Evolutionary conservation across 2,113 vertebrate genomes (phyloP), one percentile per base, ranked within the genome.

Genomic region (Hippopotamus amphibius): DNA sequence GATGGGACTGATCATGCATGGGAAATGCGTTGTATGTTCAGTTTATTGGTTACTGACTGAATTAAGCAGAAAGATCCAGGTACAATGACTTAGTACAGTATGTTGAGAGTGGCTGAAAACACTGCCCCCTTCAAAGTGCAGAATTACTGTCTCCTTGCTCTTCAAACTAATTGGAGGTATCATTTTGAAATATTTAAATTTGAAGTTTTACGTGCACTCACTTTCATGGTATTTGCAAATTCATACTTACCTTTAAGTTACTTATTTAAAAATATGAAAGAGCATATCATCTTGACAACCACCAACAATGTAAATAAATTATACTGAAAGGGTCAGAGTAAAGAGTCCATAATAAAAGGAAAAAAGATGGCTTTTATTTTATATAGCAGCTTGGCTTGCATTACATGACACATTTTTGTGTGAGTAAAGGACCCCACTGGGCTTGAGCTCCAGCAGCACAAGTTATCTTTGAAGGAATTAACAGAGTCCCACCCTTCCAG

Each of bases 211-310:
- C 11, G 33, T 53, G 22, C 8, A 46, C n/a, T 87, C 9, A 14
- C 19, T 69, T 86, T 46, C 28, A 15, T 74, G 33, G 6, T 37
- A 55, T 46, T 93, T 93, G 11, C 53, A 94, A 93, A 94, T 63
- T 69, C 24, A 65, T 12, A 41, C 43, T 91, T 26, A 30, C 37
- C 28, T 90, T 53, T 43, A 65, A 26, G 11, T 93, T 87, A 10
- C 57, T 92, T 84, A 69, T 26, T 79, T 50, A 41, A 92, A 86
- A 95, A 95, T 61, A 48, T 7, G 26, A 63, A 55, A 95, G 37
- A 74, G 8, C 74, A 21, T 63, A 50, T 63, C 86, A 48, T 90
- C 68, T 96, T 93, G 72, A 77, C 26, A 80, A 30, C 43, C 28
- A 71, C 33, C 21, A 74, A 21, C 3, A 17, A 21, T 57, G 16